Evolutionary conservation across 2,797 vertebrate genomes (phyloP), one percentile per base, ranked within the genome.

Genomic region (Epinephelus malabaricus): DNA sequence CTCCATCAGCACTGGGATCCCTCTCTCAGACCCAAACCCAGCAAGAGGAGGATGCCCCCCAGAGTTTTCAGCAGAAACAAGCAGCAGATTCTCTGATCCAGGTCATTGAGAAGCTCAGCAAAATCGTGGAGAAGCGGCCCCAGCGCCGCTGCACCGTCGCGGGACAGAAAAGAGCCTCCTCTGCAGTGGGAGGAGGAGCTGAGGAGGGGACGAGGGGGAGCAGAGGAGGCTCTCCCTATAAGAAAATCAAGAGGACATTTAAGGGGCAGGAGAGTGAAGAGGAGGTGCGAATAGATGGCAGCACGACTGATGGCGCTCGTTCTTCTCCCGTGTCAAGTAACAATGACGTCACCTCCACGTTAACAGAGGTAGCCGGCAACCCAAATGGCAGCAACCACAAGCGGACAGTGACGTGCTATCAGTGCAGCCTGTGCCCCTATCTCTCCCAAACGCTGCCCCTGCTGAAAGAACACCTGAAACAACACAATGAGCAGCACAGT

Each of bases 21-120:
- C 61, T 51, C 62, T 58, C 79, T 38, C 78, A 88, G 62, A 49
- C 59, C 21, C 79, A 74, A n/a, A 53, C 61, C 46, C 76, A 55
- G 65, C 65, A 46, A 25, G 47, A 46, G 11, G 72, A 61, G 0
- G 82, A 95, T 64, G 46, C 78, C 60, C 84, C 83, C 0, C 94
- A 94, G 63, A 87, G 92, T 23, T 94, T 96, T 80, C 95, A 93
- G 56, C 96, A 96, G 88, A 94, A 93, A 78, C 96, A 96, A 67
- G 91, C 94, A 0, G 94, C 97, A 0, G 96, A 99, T 78, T 98
- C 98, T 0, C 94, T 99, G 62, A 97, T 99, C 86, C 97, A 98
- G 15, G 98, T 99, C 77, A 99, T 99, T 25, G 96, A 99, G 88
- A 99, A 99, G 82, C 96, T 99, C 87, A 99, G 97, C 90, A 98